Conservation (phyloP, 2,113 vertebrate genomes). For the Chionomys nivalis region DNA sequence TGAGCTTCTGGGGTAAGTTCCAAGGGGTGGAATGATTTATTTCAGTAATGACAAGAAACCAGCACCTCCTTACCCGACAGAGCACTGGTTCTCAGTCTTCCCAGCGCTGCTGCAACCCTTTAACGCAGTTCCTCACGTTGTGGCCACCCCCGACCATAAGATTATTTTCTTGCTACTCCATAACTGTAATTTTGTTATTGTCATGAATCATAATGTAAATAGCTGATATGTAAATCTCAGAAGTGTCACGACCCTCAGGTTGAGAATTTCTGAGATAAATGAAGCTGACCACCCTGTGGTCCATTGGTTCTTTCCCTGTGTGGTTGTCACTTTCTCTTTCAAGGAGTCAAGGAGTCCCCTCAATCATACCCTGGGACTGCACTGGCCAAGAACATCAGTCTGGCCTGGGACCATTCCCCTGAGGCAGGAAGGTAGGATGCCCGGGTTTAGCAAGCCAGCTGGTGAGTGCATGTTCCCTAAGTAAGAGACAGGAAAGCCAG, state of each 20-base stretch:
- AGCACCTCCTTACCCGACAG: accelerated
- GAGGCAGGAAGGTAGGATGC: too few species aligned
- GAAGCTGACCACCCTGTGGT: accelerated
- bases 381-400: neutral
- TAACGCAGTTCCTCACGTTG: neutral
- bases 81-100: neutral
- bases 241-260: neutral
- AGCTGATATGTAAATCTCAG: neutral
- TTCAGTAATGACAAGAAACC: neutral
- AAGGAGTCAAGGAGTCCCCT: neutral
- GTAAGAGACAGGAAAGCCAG: neutral
- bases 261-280: neutral
- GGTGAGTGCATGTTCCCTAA: neutral
- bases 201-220: neutral
- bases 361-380: neutral
- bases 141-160: neutral
- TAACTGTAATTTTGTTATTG: neutral
- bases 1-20: neutral
- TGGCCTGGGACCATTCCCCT: neutral
- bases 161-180: neutral
- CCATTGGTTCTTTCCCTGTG: neutral
- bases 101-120: neutral
- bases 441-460: neutral
- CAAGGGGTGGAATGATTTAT: neutral
- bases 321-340: neutral